Percentiles rank a stretch among this genome's conserved stretches.
These are phyloP conservation scores for Apamea sordens DNA, from an alignment of 2,888 invertebrate genomes.

Conservation along the genomic window DNA sequence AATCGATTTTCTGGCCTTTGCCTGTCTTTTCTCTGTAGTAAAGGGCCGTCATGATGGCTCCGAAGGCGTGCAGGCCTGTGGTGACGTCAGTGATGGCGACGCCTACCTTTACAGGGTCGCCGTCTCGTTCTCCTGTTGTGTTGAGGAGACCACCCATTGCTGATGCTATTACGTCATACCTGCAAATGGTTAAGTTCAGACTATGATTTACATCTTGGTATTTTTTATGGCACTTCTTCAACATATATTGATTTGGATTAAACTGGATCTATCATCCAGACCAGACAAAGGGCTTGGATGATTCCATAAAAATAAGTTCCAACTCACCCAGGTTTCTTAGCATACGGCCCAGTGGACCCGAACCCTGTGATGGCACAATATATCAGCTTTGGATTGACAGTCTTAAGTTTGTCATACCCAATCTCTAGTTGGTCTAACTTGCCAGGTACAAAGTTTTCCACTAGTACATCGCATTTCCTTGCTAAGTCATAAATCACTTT, in stretches of 20 bases:
- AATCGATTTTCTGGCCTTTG: slow-evolving; percentile 97
- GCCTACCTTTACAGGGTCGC: slow-evolving; percentile 97
- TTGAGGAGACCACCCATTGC: slow-evolving; percentile 97
- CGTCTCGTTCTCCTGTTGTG: slow-evolving; percentile 96
- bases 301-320: not conserved
- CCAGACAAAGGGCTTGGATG: too few species aligned
- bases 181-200: slow-evolving; percentile 68
- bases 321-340: slow-evolving; percentile 93
- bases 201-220: not conserved
- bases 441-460: slow-evolving; percentile 98
- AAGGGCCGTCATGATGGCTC: slow-evolving; percentile 97
- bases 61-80: slow-evolving; percentile 98
- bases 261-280: not conserved
- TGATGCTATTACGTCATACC: slow-evolving; percentile 98
- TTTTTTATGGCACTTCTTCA: not conserved
- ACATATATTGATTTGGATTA: not conserved
- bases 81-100: slow-evolving; percentile 98
- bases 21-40: slow-evolving; percentile 94
- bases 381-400: slow-evolving; percentile 94
- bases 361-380: slow-evolving; percentile 99
- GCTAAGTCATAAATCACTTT: slow-evolving; percentile 93
- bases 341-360: slow-evolving; percentile 96
- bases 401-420: slow-evolving; percentile 94
- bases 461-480: slow-evolving; percentile 94
- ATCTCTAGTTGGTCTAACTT: slow-evolving; percentile 94